phyloP scores from a whole-genome alignment of 2,797 vertebrate species.

The Protonibea diacanthus region DNA sequence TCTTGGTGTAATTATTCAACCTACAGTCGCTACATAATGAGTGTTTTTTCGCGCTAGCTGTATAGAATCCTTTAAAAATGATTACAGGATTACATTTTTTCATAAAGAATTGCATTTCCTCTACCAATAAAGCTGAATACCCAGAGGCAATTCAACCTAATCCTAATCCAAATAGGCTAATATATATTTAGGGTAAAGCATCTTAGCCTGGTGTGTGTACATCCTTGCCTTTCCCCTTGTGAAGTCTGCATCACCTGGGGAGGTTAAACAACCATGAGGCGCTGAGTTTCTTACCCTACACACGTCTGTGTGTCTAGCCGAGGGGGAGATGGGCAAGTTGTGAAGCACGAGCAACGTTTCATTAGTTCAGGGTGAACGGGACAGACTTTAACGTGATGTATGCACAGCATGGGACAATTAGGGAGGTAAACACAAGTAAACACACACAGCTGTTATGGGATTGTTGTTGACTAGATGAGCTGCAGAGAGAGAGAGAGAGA shows the following conservation, averaged over 20 bases:
- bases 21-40: slow-evolving; percentile 16
- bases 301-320: slow-evolving; percentile 34
- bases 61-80: neutral
- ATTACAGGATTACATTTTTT: neutral
- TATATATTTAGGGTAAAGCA: slow-evolving; percentile 29
- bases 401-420: slow-evolving; percentile 77
- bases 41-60: slow-evolving; percentile 1
- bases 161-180: slow-evolving; percentile 19
- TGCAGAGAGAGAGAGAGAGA: slow-evolving; percentile 16
- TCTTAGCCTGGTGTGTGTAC: slow-evolving; percentile 6
- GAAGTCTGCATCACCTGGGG: slow-evolving; percentile 48
- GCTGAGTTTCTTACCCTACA: slow-evolving; percentile 29
- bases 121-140: slow-evolving; percentile 4
- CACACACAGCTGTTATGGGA: slow-evolving; percentile 82
- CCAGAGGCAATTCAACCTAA: slow-evolving; percentile 19
- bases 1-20: slow-evolving; percentile 1
- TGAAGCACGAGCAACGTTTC: slow-evolving; percentile 60
- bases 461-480: slow-evolving; percentile 61
- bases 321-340: slow-evolving; percentile 41
- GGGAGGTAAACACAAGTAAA: slow-evolving; percentile 82
- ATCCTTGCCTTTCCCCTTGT: neutral
- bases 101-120: slow-evolving; percentile 14
- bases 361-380: slow-evolving; percentile 77
- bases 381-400: slow-evolving; percentile 69
- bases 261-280: slow-evolving; percentile 51